phyloP scores from a whole-genome alignment of 1,140 invertebrate species.

The Carposina sasakii region DNA sequence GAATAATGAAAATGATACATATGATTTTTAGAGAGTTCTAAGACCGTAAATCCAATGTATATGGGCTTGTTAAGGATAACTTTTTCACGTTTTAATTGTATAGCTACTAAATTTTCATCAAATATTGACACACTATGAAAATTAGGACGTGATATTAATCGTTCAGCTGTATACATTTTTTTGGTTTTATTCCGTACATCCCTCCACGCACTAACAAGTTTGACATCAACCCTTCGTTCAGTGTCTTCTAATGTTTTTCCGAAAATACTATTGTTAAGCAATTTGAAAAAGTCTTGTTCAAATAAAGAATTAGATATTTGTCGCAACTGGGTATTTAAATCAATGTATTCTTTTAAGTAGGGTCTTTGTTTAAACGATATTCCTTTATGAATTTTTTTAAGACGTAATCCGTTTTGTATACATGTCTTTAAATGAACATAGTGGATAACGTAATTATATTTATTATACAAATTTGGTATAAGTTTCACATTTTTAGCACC shows the following conservation, averaged over 20 bases:
- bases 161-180: constrained; percentile 11
- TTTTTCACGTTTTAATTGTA: constrained; percentile 1
- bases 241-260: constrained; percentile 66
- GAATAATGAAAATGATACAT: no score
- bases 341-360: constrained; percentile 49
- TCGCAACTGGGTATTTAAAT: constrained; percentile 33
- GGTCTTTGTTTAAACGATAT: constrained; percentile 48
- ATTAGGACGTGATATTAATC: constrained; percentile 28
- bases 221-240: constrained; percentile 16
- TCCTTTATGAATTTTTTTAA: constrained; percentile 53
- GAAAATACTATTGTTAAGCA: constrained; percentile 61
- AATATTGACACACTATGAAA: constrained; percentile 6
- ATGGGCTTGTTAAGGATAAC: no score
- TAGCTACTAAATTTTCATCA: constrained; percentile 5
- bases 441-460: constrained; percentile 56
- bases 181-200: constrained; percentile 12
- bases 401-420: constrained; percentile 40
- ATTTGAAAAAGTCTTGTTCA: constrained; percentile 65
- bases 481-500: constrained; percentile 29
- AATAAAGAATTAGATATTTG: constrained; percentile 45
- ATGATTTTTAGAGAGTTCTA: no score
- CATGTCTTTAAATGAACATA: constrained; percentile 46
- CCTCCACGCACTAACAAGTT: not conserved
- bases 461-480: constrained; percentile 31
- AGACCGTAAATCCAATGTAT: no score